Evolutionary conservation across 2,888 invertebrate genomes (phyloP), one percentile per base, ranked within the genome.

Genomic region (Meteorus colon): DNA sequence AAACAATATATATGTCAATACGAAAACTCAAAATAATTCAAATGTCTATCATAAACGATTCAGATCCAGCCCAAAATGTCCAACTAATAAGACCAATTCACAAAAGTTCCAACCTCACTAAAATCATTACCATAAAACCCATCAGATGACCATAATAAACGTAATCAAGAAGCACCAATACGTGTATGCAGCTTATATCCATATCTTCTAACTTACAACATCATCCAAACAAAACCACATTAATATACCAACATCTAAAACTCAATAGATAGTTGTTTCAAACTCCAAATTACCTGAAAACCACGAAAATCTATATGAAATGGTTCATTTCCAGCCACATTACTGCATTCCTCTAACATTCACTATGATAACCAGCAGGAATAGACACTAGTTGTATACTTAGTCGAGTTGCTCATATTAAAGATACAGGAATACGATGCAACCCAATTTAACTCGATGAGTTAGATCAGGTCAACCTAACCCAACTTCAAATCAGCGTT

Each of bases 381-480:
- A 41, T 29, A 65, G n/a, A 65, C 37, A 65, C 37, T 10, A 55
- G 1, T 65, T 37, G 65, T 65, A 41, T 65, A 65, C 65, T 65
- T 65, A 65, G 65, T 24, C 12, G 4, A 37, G 29, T 34, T 24
- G 19, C 65, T 24, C 65, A 65, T 31, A 24, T 31, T 24, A 24
- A 41, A 24, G 65, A 37, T 19, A 37, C 31, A 19, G 65, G 19
- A 34, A 65, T 65, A 37, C 65, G 16, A 65, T 19, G n/a, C 65
- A 12, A 65, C 24, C 41, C 37, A 65, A 65, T 59, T 37, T 70
- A 55, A 59, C 19, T 19, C 19, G 27, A 37, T 51, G 24, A 34
- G 59, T 70, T 70, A 37, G 59, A 37, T 37, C 59, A 70, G 69
- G 59, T 70, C 37, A 37, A 70, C 55, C 69, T 37, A 70, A 70